phyloP scores from a whole-genome alignment of 2,888 invertebrate species.

The Dryococelus australis region DNA sequence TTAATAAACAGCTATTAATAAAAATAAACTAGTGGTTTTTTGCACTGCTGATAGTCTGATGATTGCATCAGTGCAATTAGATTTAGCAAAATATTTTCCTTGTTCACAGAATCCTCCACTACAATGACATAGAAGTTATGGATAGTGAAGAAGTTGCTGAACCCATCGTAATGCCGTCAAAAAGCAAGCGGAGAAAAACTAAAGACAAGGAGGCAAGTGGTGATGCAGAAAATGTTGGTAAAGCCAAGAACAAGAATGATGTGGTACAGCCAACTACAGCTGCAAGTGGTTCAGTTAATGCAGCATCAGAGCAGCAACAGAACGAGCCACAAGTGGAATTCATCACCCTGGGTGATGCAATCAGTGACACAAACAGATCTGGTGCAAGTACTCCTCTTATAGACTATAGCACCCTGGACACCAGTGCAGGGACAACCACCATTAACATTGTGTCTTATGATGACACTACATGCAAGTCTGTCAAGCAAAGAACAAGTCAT shows the following conservation, averaged over 20 bases:
- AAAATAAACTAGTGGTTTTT: too few relatives aligned
- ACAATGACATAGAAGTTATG: constrained; percentile 72
- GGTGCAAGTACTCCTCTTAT: constrained; percentile 38
- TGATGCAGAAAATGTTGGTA: constrained; percentile 26
- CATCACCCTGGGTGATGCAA: not conserved
- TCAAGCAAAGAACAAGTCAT: not conserved
- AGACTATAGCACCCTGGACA: constrained; percentile 40
- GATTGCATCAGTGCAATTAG: too few relatives aligned
- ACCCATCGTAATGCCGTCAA: constrained; percentile 44
- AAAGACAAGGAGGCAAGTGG: constrained; percentile 28
- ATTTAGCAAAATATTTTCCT: constrained; percentile 11
- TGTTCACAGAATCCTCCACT: constrained; percentile 72
- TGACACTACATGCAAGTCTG: constrained; percentile 19
- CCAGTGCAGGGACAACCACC: constrained; percentile 11
- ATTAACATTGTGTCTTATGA: not conserved
- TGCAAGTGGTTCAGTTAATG: not conserved
- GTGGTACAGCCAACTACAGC: not conserved
- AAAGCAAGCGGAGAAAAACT: constrained; percentile 37
- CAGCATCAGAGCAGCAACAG: not conserved
- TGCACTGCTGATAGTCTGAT: too few relatives aligned
- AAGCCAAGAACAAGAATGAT: constrained; percentile 31
- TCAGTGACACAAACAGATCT: constrained; percentile 29
- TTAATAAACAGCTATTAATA: too few relatives aligned
- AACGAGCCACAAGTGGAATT: constrained; percentile 23
- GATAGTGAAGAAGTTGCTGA: constrained; percentile 58